Evolutionary conservation across 2,888 invertebrate species (phyloP).

Genomic region (Papilio gigon): DNA sequence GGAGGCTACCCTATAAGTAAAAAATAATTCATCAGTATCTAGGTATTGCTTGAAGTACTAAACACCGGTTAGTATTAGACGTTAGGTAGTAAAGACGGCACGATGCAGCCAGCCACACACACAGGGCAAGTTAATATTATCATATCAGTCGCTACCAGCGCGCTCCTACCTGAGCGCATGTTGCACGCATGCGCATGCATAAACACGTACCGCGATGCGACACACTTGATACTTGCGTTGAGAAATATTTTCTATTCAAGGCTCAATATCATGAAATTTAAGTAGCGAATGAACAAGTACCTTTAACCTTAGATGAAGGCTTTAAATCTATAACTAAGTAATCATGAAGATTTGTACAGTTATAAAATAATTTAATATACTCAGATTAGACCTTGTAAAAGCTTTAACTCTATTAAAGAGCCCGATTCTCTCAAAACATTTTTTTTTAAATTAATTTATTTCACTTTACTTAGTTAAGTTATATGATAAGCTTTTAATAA

Average conservation of each 20-base stretch:
- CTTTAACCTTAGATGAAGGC: slow-evolving; percentile 9
- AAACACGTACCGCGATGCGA: slow-evolving; percentile 56
- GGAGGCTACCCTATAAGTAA: no score
- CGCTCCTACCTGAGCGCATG: slow-evolving; percentile 62
- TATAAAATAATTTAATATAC: not conserved
- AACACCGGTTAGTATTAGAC: slow-evolving; percentile 45
- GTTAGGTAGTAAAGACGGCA: slow-evolving; percentile 47
- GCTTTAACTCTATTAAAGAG: no score
- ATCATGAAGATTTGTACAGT: no score
- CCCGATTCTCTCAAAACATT: no score
- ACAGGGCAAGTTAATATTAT: slow-evolving; percentile 64
- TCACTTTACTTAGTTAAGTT: no score
- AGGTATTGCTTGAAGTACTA: slow-evolving; percentile 28
- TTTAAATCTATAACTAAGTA: not conserved
- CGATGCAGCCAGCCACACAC: slow-evolving; percentile 50
- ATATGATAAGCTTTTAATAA: no score
- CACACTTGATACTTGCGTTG: slow-evolving; percentile 62
- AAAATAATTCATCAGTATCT: no score
- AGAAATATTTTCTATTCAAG: slow-evolving; percentile 38
- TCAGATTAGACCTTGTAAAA: not conserved
- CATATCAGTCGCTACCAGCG: slow-evolving; percentile 62
- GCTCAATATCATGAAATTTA: slow-evolving; percentile 28
- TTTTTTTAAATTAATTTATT: no score
- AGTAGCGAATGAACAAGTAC: slow-evolving; percentile 18
- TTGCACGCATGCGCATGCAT: slow-evolving; percentile 72